These are phyloP conservation scores for Melanophora roralis DNA, from an alignment of 2,888 invertebrate genomes.

Conservation along the genomic window DNA sequence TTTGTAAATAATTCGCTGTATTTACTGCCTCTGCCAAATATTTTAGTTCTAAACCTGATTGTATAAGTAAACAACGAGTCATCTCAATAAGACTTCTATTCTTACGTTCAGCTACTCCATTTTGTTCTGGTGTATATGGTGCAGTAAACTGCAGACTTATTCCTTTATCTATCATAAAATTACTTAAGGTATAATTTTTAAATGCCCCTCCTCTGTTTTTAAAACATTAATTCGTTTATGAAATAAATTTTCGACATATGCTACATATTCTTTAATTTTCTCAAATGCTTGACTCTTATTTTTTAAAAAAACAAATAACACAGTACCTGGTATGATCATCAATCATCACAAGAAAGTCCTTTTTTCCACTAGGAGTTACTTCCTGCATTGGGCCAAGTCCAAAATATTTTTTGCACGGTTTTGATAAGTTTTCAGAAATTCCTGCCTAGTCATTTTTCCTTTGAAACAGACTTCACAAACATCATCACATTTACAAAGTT, in stretches of 20 bases:
- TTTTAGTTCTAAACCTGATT: too few species aligned
- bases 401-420: neutral
- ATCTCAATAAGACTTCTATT: conserved; percentile 14
- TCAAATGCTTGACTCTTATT: neutral
- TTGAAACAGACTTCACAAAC: too few species aligned
- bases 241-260: too few species aligned
- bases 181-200: too few species aligned
- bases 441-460: neutral
- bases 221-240: too few species aligned
- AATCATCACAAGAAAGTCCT: too few species aligned
- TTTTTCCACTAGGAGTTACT: neutral
- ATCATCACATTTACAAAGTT: too few species aligned
- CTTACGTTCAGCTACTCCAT: neutral
- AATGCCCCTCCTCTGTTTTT: neutral
- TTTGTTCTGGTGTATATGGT: neutral
- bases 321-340: neutral
- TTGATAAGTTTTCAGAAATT: neutral
- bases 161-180: too few species aligned
- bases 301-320: neutral
- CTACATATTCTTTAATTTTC: neutral
- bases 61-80: conserved; percentile 34
- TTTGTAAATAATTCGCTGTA: too few species aligned
- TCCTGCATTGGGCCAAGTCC: neutral
- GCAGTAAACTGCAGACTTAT: too few species aligned
- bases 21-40: conserved; percentile 60